These are phyloP conservation scores for Oxygymnocypris stewartii DNA, from an alignment of 2,113 vertebrate genomes.

Conservation along the genomic window DNA sequence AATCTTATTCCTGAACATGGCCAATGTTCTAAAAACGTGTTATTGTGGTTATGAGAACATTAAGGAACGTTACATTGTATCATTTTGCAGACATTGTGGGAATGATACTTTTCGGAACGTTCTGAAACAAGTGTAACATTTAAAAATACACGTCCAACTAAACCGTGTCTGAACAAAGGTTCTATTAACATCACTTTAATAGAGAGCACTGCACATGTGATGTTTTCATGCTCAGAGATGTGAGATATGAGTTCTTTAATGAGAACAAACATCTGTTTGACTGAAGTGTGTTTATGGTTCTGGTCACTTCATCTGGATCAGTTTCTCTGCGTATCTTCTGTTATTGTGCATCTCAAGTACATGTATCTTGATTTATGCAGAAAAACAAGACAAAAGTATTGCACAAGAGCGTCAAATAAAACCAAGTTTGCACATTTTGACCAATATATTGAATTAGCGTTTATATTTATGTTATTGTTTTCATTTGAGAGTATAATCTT, in stretches of 20 bases:
- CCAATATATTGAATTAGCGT: too few relatives aligned
- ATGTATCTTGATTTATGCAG: not conserved
- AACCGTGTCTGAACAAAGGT: too few relatives aligned
- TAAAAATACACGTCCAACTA: not conserved
- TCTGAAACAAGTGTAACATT: too few relatives aligned
- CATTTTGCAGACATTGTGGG: too few relatives aligned
- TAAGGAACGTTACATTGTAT: not conserved
- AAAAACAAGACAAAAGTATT: not conserved
- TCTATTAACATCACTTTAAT: too few relatives aligned
- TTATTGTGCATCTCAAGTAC: not conserved
- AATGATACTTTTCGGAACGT: too few relatives aligned
- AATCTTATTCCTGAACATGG: too few relatives aligned
- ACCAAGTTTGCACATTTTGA: not conserved
- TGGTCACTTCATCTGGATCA: not conserved
- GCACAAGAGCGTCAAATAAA: not conserved
- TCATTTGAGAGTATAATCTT: too few relatives aligned
- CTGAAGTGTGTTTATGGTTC: not conserved
- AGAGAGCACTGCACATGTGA: too few relatives aligned
- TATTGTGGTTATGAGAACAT: not conserved
- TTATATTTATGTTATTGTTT: too few relatives aligned
- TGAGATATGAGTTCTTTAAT: not conserved
- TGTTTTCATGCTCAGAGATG: not conserved
- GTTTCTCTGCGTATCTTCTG: not conserved
- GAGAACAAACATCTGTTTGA: not conserved
- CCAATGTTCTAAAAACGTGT: too few relatives aligned